Conservation (phyloP, 2,113 vertebrate species). For the Entomyzon cyanotis region DNA sequence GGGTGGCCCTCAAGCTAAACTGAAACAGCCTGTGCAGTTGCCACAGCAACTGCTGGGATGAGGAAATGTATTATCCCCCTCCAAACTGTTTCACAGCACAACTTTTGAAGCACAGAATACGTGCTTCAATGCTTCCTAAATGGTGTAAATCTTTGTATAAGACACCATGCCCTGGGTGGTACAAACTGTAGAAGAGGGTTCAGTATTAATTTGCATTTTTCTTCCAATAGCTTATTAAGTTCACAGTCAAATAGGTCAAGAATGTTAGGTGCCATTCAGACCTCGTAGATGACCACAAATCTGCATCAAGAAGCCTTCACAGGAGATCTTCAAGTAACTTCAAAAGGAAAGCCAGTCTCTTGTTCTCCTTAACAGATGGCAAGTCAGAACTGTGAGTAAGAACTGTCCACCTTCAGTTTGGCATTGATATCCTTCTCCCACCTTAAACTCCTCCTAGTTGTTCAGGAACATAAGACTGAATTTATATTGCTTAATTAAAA, state of each 20-base stretch:
- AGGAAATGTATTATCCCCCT: neutral
- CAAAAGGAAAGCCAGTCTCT: neutral
- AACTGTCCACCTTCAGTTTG: slow-evolving; percentile 43
- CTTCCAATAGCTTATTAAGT: neutral
- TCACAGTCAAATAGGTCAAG: neutral
- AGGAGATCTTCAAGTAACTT: neutral
- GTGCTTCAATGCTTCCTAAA: neutral
- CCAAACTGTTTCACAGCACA: neutral
- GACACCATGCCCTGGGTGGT: fast-evolving
- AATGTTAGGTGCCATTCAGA: neutral
- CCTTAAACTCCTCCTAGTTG: slow-evolving; percentile 21
- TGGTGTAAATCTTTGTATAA: neutral
- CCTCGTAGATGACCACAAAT: neutral
- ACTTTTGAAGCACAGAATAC: neutral
- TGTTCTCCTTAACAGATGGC: slow-evolving; percentile 1
- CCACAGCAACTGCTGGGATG: neutral
- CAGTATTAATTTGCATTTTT: neutral
- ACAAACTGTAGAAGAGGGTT: neutral
- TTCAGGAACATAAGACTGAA: neutral
- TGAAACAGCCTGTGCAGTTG: neutral
- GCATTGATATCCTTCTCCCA: neutral
- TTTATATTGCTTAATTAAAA: slow-evolving; percentile 45
- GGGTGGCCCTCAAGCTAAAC: neutral
- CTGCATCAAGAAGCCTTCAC: neutral
- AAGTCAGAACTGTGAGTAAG: slow-evolving; percentile 13